Evolutionary conservation across 2,888 invertebrate species (phyloP), one percentile per base, ranked within the genome.

Genomic region (Horisme vitalbata): DNA sequence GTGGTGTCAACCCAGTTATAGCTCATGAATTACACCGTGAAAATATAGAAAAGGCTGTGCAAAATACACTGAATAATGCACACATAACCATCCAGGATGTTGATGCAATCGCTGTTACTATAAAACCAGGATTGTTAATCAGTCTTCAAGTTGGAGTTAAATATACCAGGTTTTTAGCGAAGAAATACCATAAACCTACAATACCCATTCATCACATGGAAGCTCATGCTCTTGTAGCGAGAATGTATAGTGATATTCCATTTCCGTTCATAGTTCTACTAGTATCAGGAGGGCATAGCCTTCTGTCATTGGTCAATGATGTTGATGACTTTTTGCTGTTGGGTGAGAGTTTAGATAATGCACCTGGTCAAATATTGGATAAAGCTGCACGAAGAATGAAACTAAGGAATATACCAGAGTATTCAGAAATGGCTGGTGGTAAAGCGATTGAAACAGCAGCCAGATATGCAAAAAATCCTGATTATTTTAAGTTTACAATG

Each of bases 131-230:
- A n/a, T 79, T 98, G 54, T 80, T 93, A 0, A 67, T 95, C 39
- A 97, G 97, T 44, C 86, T 99, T 39, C 59, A 89, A 47, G 93
- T 98, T 50, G 99, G 99, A 21, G 85, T 94, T 28, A 93, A 93
- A 56, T 96, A 96, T 91, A 97, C 96, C 0, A 95, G 94, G 67
- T 91, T 94, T 67, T 77, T 98, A 34, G 93, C 94, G 11, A 90
- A 86, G 57, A 83, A 86, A 38, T 87, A 92, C 54, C 83, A 90
- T 0, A 96, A 95, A 75, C 97, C 97, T 0, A 85, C 99, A 54
- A 96, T 99, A 72, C 98, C 99, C 0, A 94, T 99, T 47, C 99
- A 99, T 90, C 99, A 99, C 67, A 99, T 99, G 99, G 95, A 99
- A 90, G 99, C 99, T 1, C 99, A 99, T 90, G 98, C 99, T 3